Conservation (phyloP, 2,888 invertebrate species). For the Calliphora vomitoria region DNA sequence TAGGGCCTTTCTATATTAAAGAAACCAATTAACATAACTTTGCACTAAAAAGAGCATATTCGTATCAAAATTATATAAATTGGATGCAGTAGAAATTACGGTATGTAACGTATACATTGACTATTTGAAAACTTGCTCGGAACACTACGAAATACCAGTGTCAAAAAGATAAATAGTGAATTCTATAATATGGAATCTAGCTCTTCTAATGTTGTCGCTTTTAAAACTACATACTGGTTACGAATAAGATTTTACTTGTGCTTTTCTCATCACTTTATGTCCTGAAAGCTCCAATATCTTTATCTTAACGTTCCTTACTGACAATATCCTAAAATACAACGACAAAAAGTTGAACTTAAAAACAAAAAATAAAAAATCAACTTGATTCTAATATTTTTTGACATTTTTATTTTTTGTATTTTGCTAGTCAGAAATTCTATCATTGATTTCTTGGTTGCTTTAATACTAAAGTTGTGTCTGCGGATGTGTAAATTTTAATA, state of each 20-base stretch:
- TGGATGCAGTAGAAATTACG: too few relatives aligned
- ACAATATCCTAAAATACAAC: conserved; percentile 30
- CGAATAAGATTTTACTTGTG: conserved; percentile 5
- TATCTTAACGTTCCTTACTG: conserved; percentile 44
- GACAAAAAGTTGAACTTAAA: not conserved
- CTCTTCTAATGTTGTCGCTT: not conserved
- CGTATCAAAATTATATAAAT: too few relatives aligned
- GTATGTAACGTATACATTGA: too few relatives aligned
- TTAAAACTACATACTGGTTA: not conserved
- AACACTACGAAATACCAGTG: too few relatives aligned
- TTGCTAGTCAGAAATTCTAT: conserved; percentile 36
- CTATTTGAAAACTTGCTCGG: too few relatives aligned
- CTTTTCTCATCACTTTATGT: conserved; percentile 42
- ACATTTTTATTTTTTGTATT: conserved; percentile 6
- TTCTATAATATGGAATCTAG: not conserved
- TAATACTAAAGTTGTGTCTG: not conserved
- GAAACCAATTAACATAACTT: too few relatives aligned
- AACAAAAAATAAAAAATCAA: conserved; percentile 19
- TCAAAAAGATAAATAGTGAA: too few relatives aligned
- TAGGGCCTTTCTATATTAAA: too few relatives aligned
- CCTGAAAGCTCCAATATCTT: conserved; percentile 1
- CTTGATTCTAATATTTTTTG: not conserved
- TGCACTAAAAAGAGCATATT: too few relatives aligned
- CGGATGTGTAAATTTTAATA: conserved; percentile 8
- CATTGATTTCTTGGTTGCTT: conserved; percentile 56